These are phyloP conservation scores for Aphaenogaster floridana DNA, from an alignment of 1,140 invertebrate genomes.

Conservation along the genomic window DNA sequence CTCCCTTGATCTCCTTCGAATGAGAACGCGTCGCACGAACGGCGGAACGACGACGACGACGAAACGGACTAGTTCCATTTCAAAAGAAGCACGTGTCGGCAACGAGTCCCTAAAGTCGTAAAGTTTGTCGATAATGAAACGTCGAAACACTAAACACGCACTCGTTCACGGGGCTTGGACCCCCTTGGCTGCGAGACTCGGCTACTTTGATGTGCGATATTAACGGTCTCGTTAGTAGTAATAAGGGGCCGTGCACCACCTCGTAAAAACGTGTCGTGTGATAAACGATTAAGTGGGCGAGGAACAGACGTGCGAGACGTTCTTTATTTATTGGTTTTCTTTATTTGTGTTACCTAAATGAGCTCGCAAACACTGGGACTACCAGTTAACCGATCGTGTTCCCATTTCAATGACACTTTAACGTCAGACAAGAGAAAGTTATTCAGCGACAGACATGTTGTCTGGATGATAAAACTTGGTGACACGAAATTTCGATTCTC, in stretches of 20 bases:
- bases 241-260: background rate
- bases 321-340: slow-evolving; percentile 37
- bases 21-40: slow-evolving; percentile 36
- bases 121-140: slow-evolving; percentile 56
- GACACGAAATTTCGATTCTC: slow-evolving; percentile 9
- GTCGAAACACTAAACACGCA: slow-evolving; percentile 47
- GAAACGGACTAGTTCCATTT: slow-evolving; percentile 54
- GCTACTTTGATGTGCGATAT: slow-evolving; percentile 50
- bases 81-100: slow-evolving; percentile 59
- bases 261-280: slow-evolving; percentile 44
- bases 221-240: slow-evolving; percentile 50
- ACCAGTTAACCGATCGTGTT: background rate
- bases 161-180: background rate
- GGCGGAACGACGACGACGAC: background rate
- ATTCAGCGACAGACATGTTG: background rate
- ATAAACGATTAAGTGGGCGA: slow-evolving; percentile 37
- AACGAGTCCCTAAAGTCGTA: slow-evolving; percentile 52
- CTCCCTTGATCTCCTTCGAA: slow-evolving; percentile 32
- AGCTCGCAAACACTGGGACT: background rate
- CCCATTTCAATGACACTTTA: background rate
- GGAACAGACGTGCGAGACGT: background rate
- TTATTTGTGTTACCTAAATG: slow-evolving; percentile 39
- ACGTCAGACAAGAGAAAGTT: background rate
- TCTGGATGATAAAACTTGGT: background rate
- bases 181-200: background rate